phyloP scores from a whole-genome alignment of 2,113 vertebrate genomes.

The Strigops habroptila region DNA sequence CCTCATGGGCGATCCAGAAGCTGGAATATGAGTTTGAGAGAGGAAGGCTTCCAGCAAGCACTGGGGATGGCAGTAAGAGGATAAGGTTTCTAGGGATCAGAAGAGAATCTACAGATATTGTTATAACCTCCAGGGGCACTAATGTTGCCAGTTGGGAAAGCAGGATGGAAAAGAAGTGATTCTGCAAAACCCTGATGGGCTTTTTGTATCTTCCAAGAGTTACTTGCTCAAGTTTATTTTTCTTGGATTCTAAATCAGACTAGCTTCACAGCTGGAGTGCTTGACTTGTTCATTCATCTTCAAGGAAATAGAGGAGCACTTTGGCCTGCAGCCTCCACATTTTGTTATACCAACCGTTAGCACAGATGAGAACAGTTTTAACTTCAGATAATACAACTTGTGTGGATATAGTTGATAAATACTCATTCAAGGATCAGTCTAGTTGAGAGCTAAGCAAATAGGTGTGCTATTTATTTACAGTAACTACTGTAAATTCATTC shows the following conservation, averaged over 20 bases:
- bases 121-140: background rate
- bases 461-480: background rate
- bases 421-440: background rate
- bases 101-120: background rate
- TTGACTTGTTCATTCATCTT: background rate
- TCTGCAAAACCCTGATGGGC: background rate
- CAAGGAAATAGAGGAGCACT: background rate
- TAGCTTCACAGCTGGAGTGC: background rate
- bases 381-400: background rate
- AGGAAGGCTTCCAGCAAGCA: fast-evolving
- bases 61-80: background rate
- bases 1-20: fast-evolving
- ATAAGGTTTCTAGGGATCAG: too few species aligned
- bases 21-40: fast-evolving
- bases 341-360: background rate
- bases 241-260: background rate
- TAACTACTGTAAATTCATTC: background rate
- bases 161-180: background rate
- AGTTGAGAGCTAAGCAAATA: background rate
- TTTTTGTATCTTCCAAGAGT: background rate
- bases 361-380: background rate
- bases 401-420: background rate
- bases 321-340: background rate
- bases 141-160: background rate
- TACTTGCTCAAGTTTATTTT: background rate